Base-by-base conservation (phyloP, 2,113 vertebrate species). In the Daubentonia madagascariensis region DNA sequence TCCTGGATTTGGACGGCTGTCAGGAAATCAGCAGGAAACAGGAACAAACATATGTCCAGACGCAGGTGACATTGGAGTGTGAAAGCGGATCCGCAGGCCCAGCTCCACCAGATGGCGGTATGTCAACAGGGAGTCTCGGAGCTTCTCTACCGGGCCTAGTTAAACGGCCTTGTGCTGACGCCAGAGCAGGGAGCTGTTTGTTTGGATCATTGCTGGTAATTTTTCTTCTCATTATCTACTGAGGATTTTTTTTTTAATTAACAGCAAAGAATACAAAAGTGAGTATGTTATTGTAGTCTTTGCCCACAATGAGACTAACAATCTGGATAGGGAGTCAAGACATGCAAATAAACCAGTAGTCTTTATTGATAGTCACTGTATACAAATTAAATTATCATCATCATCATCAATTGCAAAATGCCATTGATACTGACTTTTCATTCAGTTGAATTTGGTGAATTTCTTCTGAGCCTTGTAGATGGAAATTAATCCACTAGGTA, bases 31-130 rank as follows among this genome's bases (percentile, higher is more conserved):
- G 89, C 79, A 78, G 97, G 97, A 89, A 79, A 48, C 0, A 0
- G 45, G 37, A 43, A 72, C 5, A 90, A 96, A 97, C 94, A 91
- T 93, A 91, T 96, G 97, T 97, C 17, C 16, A 48, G 78, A 94
- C 68, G 13, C 37, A 61, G 93, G 70, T 78, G 50, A 25, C 88
- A 12, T 28, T 35, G 43, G 85, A n/a, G 59, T 13, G 43, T 37
- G 83, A 70, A 65, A 57, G 23, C 48, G 3, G 11, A 75, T 11
- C 65, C 67, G 7, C n/a, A 35, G 54, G 81, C 43, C 37, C 5
- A 0, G 1, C 32, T 67, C 98, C 98, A 96, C 81, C 96, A 98
- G 97, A 92, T 97, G n/a, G n/a, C n/a, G n/a, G n/a, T n/a, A n/a
- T n/a, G n/a, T n/a, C n/a, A n/a, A n/a, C 0, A 2, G 94, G 72